phyloP scores from a whole-genome alignment of 2,888 invertebrate genomes.

The Colostygia pectinataria region DNA sequence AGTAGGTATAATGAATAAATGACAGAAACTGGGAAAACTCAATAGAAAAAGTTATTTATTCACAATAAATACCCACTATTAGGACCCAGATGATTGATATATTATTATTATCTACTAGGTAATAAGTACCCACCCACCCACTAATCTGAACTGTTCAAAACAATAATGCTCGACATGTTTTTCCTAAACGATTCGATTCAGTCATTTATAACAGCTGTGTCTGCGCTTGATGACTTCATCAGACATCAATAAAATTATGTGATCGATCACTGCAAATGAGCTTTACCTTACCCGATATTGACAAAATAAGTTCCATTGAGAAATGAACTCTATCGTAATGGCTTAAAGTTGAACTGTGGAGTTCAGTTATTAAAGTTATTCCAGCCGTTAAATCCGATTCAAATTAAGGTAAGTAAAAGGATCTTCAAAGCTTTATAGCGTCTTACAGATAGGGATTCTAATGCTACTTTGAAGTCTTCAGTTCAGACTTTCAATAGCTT shows the following conservation, averaged over 20 bases:
- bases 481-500: slow-evolving; percentile 16
- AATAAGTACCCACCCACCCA: too few relatives aligned
- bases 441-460: slow-evolving; percentile 11
- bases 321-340: slow-evolving; percentile 11
- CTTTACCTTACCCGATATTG: slow-evolving; percentile 6
- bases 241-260: slow-evolving; percentile 24
- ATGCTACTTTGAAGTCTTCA: slow-evolving; percentile 7
- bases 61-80: too few relatives aligned
- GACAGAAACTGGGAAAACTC: too few relatives aligned
- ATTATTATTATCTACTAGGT: too few relatives aligned
- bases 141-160: too few relatives aligned
- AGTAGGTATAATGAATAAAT: too few relatives aligned
- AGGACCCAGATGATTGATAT: too few relatives aligned
- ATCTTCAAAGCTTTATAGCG: slow-evolving; percentile 5
- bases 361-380: slow-evolving; percentile 8
- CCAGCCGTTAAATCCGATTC: slow-evolving; percentile 13
- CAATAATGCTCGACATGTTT: background rate
- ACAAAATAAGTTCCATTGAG: slow-evolving; percentile 1
- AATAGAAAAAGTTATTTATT: too few relatives aligned
- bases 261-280: slow-evolving; percentile 24
- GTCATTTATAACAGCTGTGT: slow-evolving; percentile 21
- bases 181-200: slow-evolving; percentile 5
- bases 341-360: background rate
- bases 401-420: slow-evolving; percentile 20
- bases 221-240: slow-evolving; percentile 15